Evolutionary conservation across 2,797 vertebrate genomes (phyloP).

Genomic region (Eulemur albifrons): DNA sequence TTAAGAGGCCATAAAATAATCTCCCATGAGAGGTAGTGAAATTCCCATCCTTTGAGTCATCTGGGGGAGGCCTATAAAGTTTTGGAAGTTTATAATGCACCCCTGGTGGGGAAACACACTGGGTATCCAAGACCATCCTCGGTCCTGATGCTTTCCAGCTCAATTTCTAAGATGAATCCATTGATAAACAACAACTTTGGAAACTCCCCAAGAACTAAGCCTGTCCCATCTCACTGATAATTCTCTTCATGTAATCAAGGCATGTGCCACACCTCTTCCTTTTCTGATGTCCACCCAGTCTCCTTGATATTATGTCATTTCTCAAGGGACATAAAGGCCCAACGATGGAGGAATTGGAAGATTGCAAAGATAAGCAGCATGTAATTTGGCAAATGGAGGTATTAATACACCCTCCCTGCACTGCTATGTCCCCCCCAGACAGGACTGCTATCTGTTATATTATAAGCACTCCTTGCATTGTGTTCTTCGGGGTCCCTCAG

Average conservation of each 20-base stretch:
- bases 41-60: constrained; percentile 73
- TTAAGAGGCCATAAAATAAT: constrained; percentile 68
- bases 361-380: neutral
- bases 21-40: constrained; percentile 56
- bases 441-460: neutral
- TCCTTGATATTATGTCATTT: constrained; percentile 29
- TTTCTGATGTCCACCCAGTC: constrained; percentile 44
- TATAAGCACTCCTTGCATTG: neutral
- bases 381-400: neutral
- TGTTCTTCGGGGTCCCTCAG: neutral
- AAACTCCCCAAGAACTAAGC: constrained; percentile 35
- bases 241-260: constrained; percentile 52
- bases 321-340: neutral
- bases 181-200: constrained; percentile 63
- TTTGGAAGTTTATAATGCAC: constrained; percentile 22
- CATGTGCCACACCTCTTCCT: constrained; percentile 29
- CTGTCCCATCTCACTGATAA: constrained; percentile 59
- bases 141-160: constrained; percentile 54
- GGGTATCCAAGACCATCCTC: constrained; percentile 12
- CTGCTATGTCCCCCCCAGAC: neutral
- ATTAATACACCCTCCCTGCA: neutral
- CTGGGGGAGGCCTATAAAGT: constrained; percentile 40
- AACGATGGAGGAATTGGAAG: neutral
- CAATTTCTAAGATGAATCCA: constrained; percentile 54
- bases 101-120: neutral